A percentile compares a stretch with the other conserved stretches of the same genome.
Evolutionary conservation across 2,797 vertebrate species (phyloP).

Genomic region (Brachymystax lenok): DNA sequence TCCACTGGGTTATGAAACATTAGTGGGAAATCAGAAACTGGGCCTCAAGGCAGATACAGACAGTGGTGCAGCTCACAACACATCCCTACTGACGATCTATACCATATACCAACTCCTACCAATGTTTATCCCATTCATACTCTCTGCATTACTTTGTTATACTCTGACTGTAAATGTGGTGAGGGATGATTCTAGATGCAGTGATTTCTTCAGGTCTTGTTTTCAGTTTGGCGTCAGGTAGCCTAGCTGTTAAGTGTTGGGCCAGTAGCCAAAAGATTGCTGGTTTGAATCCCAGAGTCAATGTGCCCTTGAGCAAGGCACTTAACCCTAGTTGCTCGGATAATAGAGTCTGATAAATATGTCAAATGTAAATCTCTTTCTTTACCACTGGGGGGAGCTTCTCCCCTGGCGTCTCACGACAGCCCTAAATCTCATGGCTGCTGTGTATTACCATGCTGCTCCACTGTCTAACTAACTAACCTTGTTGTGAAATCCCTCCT

Average conservation of each 20-base stretch:
- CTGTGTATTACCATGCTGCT: constrained; percentile 32
- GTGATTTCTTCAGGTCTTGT: background rate
- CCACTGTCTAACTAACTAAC: constrained; percentile 51
- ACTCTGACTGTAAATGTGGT: background rate
- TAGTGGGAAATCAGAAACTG: constrained; percentile 46
- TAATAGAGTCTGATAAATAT: too few relatives aligned
- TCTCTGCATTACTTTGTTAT: background rate
- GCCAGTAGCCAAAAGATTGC: too few relatives aligned
- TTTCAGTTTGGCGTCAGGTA: background rate
- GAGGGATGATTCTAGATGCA: background rate
- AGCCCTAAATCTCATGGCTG: constrained; percentile 5
- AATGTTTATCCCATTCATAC: constrained; percentile 6
- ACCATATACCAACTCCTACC: constrained; percentile 37
- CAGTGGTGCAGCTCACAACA: constrained; percentile 31
- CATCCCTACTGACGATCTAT: constrained; percentile 46
- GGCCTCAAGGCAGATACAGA: constrained; percentile 37
- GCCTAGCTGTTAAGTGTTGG: too few relatives aligned
- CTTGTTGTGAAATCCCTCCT: constrained; percentile 53
- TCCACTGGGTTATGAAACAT: constrained; percentile 50
- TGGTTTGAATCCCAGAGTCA: too few relatives aligned
- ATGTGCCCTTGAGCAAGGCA: too few relatives aligned
- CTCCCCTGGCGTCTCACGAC: constrained; percentile 24
- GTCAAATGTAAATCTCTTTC: constrained; percentile 19
- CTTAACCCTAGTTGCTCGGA: too few relatives aligned
- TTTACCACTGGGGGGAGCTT: constrained; percentile 71